These are phyloP conservation scores for Parauchenoglanis ngamensis DNA, from an alignment of 2,797 vertebrate species.

Conservation along the genomic window DNA sequence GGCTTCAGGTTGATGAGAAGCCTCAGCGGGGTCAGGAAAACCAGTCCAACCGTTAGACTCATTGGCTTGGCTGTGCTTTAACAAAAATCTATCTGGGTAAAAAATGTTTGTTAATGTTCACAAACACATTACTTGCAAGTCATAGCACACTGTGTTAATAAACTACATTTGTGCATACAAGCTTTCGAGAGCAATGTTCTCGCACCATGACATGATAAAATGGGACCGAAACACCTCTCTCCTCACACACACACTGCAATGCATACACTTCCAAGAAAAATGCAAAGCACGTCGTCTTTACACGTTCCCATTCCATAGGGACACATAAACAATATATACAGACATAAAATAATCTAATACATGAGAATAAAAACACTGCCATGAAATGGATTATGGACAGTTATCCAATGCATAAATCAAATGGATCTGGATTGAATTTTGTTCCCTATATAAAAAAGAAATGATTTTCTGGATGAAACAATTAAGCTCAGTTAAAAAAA, in stretches of 20 bases:
- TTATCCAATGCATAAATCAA: background rate
- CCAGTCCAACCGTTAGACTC: background rate
- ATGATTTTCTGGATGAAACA: background rate
- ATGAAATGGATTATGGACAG: background rate
- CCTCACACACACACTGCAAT: background rate
- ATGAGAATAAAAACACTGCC: background rate
- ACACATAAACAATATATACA: background rate
- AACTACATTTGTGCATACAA: background rate
- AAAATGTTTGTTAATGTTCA: background rate
- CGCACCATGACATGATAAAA: background rate
- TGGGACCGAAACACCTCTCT: background rate
- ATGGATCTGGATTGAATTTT: background rate
- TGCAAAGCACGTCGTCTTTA: background rate
- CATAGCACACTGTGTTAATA: background rate
- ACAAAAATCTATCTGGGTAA: background rate
- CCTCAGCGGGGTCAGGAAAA: background rate
- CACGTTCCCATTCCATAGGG: background rate
- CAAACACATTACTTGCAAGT: background rate
- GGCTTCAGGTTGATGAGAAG: background rate
- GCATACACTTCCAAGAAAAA: background rate
- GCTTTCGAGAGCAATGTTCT: background rate
- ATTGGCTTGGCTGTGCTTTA: background rate
- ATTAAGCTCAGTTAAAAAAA: background rate
- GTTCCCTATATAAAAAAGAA: background rate
- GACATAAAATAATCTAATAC: background rate